These are phyloP conservation scores for Isurus oxyrinchus DNA, from an alignment of 2,113 vertebrate species.

Conservation along the genomic window DNA sequence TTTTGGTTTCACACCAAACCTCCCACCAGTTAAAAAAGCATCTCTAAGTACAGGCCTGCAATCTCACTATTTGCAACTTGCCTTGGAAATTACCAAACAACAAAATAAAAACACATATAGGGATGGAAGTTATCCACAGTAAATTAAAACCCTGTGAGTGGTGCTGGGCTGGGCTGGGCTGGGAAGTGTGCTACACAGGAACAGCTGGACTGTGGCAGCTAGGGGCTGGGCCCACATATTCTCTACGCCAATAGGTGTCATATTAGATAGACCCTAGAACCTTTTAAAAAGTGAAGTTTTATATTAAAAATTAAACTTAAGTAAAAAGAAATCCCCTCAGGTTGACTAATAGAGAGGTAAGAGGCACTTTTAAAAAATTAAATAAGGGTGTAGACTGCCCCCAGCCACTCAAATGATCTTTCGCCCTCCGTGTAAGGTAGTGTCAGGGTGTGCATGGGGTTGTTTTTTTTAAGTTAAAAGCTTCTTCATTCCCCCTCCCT, in stretches of 20 bases:
- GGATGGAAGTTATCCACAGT: not conserved
- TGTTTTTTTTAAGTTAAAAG: not conserved
- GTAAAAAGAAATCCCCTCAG: not conserved
- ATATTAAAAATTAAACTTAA: not conserved
- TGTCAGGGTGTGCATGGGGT: not conserved
- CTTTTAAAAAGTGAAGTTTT: not conserved
- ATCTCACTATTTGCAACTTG: not conserved
- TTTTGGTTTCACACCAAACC: not conserved
- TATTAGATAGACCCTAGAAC: not conserved
- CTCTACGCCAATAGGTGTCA: not conserved
- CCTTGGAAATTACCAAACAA: not conserved
- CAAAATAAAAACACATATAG: not conserved
- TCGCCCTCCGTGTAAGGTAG: not conserved
- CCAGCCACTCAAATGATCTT: not conserved
- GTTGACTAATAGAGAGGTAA: not conserved
- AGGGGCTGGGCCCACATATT: not conserved
- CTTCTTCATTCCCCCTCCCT: not conserved
- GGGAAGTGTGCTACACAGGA: not conserved
- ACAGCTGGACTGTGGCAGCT: not conserved
- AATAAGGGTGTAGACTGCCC: not conserved
- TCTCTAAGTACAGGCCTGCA: not conserved
- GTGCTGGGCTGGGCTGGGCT: not conserved
- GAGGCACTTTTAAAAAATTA: not conserved
- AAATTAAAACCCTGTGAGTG: not conserved
- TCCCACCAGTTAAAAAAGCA: not conserved